These are phyloP conservation scores for Hipparchia sbordonii DNA, from an alignment of 2,888 invertebrate species.

Conservation along the genomic window DNA sequence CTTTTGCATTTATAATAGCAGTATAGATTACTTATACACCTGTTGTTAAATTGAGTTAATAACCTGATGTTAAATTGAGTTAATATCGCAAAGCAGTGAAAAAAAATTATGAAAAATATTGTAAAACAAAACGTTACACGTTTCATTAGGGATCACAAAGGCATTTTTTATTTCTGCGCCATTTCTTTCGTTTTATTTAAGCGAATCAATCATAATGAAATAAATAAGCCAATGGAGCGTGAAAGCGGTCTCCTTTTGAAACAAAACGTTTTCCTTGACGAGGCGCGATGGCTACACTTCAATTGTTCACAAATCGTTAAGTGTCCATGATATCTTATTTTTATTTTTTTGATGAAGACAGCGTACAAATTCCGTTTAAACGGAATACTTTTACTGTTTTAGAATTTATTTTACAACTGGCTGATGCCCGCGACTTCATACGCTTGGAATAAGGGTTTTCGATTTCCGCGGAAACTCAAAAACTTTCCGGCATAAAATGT, in stretches of 20 bases:
- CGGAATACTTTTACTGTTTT: neutral
- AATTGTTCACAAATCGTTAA: slow-evolving; percentile 48
- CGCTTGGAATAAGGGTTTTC: no score
- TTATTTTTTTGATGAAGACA: slow-evolving; percentile 16
- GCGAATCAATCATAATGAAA: slow-evolving; percentile 50
- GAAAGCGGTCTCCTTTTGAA: slow-evolving; percentile 63
- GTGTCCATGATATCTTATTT: slow-evolving; percentile 34
- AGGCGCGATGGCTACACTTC: slow-evolving; percentile 47
- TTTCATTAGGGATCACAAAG: slow-evolving; percentile 1
- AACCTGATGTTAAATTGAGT: no score
- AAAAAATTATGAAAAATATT: no score
- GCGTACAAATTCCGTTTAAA: neutral
- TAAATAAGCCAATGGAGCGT: slow-evolving; percentile 61
- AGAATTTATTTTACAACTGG: neutral
- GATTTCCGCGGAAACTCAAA: no score
- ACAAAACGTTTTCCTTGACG: slow-evolving; percentile 59
- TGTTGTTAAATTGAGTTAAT: no score
- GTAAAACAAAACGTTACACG: no score
- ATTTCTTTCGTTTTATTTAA: slow-evolving; percentile 36
- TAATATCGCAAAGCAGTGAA: no score
- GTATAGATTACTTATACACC: no score
- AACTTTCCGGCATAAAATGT: no score
- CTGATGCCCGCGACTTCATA: no score
- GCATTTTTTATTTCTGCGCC: slow-evolving; percentile 21
- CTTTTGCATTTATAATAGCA: no score